These are phyloP conservation scores for Acipenser transmontanus DNA, from an alignment of 2,797 vertebrate genomes.

Conservation along the genomic window DNA sequence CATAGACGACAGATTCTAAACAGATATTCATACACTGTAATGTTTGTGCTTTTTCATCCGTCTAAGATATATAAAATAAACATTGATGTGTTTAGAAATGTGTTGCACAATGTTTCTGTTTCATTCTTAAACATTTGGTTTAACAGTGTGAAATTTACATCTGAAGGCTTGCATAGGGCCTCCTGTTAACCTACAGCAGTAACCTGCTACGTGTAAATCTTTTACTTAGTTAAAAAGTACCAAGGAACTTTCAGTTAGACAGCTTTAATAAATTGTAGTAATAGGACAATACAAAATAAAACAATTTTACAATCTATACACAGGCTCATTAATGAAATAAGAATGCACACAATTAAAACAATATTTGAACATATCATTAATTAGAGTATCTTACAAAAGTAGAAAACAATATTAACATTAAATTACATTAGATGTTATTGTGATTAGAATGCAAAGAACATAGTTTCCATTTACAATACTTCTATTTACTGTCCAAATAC, in stretches of 20 bases:
- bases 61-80: no score
- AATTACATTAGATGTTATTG: conserved; percentile 1
- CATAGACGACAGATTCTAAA: no score
- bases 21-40: no score
- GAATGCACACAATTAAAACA: not conserved
- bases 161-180: no score
- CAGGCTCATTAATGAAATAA: not conserved
- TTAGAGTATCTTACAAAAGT: conserved; percentile 7
- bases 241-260: not conserved
- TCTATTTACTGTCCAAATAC: not conserved
- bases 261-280: conserved; percentile 1
- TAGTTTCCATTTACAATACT: not conserved
- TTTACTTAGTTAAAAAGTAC: not conserved
- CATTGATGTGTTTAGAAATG: no score
- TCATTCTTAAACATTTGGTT: no score
- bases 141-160: no score
- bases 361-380: not conserved
- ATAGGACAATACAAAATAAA: conserved; percentile 1
- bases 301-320: not conserved
- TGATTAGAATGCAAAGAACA: not conserved
- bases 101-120: no score
- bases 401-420: not conserved
- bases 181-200: no score
- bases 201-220: not conserved
- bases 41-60: no score